phyloP scores from a whole-genome alignment of 2,888 invertebrate genomes.

The Agapostemon virescens region DNA sequence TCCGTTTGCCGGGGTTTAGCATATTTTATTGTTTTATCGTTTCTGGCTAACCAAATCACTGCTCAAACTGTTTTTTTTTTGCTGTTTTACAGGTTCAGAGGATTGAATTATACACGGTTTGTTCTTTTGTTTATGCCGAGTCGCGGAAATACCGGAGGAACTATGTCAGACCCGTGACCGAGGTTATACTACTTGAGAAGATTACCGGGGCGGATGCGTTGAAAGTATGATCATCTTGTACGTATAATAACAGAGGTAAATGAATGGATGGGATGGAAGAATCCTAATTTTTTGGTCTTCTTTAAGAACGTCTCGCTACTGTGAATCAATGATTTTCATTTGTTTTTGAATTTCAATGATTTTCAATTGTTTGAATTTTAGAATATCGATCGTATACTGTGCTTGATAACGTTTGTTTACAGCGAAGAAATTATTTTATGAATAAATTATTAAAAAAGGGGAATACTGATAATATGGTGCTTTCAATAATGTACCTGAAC shows the following conservation, averaged over 20 bases:
- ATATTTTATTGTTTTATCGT: constrained; percentile 2
- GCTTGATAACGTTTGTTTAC: not conserved
- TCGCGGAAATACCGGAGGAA: not conserved
- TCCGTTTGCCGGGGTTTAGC: not conserved
- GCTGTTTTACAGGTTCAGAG: not conserved
- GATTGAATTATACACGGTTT: not conserved
- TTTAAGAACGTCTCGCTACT: not conserved
- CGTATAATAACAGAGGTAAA: not conserved
- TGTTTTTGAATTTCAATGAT: too few relatives aligned
- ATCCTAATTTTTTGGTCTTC: not conserved
- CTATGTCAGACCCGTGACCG: not conserved
- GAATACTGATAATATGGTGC: too few relatives aligned
- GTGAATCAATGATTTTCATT: not conserved
- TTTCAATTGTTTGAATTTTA: not conserved
- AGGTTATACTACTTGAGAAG: not conserved
- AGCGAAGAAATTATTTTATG: too few relatives aligned
- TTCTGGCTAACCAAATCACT: not conserved
- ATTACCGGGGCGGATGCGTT: not conserved
- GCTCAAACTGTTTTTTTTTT: not conserved
- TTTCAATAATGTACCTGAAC: too few relatives aligned
- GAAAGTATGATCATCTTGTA: not conserved
- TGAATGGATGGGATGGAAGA: not conserved
- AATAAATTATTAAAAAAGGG: too few relatives aligned
- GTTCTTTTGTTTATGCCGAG: not conserved
- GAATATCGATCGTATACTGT: not conserved